phyloP scores from a whole-genome alignment of 2,888 invertebrate species.

The Mermis nigrescens region DNA sequence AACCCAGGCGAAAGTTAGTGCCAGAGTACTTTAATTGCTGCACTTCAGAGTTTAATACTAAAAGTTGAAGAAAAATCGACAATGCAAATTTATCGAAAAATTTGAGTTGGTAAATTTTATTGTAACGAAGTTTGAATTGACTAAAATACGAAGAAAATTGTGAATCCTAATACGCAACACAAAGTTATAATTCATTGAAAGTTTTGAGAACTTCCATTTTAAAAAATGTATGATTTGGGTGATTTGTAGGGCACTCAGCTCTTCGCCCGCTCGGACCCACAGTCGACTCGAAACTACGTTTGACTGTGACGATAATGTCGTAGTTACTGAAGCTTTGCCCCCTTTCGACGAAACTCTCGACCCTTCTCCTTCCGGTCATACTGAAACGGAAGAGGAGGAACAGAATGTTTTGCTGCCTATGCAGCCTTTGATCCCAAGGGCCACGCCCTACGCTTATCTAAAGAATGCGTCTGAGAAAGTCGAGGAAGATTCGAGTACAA shows the following conservation, averaged over 20 bases:
- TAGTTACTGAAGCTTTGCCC: constrained; percentile 16
- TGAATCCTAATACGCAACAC: too few species aligned
- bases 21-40: too few species aligned
- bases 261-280: constrained; percentile 12
- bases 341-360: constrained; percentile 4
- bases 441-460: constrained; percentile 29
- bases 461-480: constrained; percentile 8
- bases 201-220: too few species aligned
- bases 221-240: too few species aligned
- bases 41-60: too few species aligned
- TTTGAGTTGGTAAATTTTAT: too few species aligned
- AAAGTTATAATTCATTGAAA: too few species aligned
- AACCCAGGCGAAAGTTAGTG: too few species aligned
- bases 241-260: not conserved
- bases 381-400: constrained; percentile 19
- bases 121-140: too few species aligned
- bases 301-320: constrained; percentile 15
- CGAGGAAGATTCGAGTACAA: constrained; percentile 11
- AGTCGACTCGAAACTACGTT: constrained; percentile 23
- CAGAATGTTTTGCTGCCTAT: constrained; percentile 54
- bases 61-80: too few species aligned
- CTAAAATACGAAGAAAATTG: too few species aligned
- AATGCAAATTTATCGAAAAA: too few species aligned
- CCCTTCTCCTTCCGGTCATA: constrained; percentile 40
- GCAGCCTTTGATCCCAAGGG: constrained; percentile 49